Percentiles rank a stretch among this genome's conserved stretches.
Conservation (phyloP, 2,113 vertebrate species). For the Mus musculus region GRCm39 chr13:42300501-42301000, state of each 20-base stretch:
- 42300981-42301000: not conserved
- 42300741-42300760: not conserved
- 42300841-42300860: constrained; percentile 18
- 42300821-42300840: not conserved
- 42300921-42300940: not conserved
- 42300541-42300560: not conserved
- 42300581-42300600: constrained; percentile 25
- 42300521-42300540: not conserved
- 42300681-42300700: not conserved
- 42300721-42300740: not conserved
- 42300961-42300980: not conserved
- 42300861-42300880: constrained; percentile 6
- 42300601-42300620: not conserved
- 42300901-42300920: not conserved
- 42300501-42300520: not conserved
- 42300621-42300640: not conserved
- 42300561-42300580: not conserved
- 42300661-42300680: not conserved
- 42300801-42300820: constrained; percentile 17
- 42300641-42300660: not conserved
- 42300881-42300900: not conserved
- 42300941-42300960: not conserved
- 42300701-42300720: not conserved
- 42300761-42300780: not conserved
- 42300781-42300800: constrained; percentile 22